Evolutionary conservation across 1,140 invertebrate genomes (phyloP), one percentile per base, ranked within the genome.

Genomic region (Drosophila cardini): DNA sequence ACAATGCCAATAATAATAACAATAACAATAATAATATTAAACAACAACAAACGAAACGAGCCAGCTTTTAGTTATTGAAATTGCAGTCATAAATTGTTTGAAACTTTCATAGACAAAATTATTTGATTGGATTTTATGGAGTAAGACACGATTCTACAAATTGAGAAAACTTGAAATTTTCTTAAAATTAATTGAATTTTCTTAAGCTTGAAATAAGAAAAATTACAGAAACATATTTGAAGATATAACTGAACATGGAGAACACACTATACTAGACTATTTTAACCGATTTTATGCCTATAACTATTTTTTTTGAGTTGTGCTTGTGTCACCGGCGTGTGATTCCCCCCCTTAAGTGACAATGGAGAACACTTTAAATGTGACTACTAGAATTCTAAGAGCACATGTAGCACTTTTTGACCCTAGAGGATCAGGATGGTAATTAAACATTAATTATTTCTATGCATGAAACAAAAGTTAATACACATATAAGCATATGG

Each of bases 71-170:
- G 72, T 76, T 82, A 79, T 78, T 76, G 62, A 86, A 86, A 87
- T 87, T 82, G 73, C 72, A n/a, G 72, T 69, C 83, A 86, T 87
- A 86, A 86, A 83, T 86, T 82, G 76, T 71, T 45, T 68, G 50
- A 72, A 74, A 77, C 79, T 82, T 79, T 32, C 46, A 67, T 38
- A 8, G 67, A 60, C 57, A 70, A 67, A 72, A 72, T 73, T 42
- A 68, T 78, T 69, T 69, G 60, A 70, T 64, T 58, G 21, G 34
- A 57, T 72, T 58, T 55, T 48, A 26, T 48, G 42, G 40, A 11
- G 21, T 40, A 45, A 7, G 2, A 18, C 42, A 45, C 13, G 42
- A 45, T 18, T 16, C 13, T 45, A 2, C 10, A 2, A 42, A 2
- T 42, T 11, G 34, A 4, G 40, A 42, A 15, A 42, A 15, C 42